A percentile compares a stretch with the other conserved stretches of the same genome.
Conservation (phyloP, 2,888 invertebrate genomes). For the Dioctria linearis region DNA sequence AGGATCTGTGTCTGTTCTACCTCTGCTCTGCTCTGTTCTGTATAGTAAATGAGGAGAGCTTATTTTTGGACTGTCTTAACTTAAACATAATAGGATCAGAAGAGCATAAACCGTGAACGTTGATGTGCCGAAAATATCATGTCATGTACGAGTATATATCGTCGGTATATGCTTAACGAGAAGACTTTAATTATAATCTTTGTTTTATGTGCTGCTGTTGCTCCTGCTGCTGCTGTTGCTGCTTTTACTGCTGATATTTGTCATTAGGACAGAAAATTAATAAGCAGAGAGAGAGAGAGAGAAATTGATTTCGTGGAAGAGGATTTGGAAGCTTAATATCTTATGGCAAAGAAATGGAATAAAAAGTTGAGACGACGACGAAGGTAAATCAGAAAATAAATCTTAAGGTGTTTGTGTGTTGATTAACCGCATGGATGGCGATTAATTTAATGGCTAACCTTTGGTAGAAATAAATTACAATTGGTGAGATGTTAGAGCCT, state of each 20-base stretch:
- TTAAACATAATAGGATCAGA: constrained; percentile 36
- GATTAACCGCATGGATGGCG: too few relatives aligned
- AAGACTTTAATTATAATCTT: constrained; percentile 30
- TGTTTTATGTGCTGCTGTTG: constrained; percentile 7
- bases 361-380: too few relatives aligned
- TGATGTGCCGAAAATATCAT: constrained; percentile 25
- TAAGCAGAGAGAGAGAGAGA: neutral
- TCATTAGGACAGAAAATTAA: neutral
- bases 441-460: too few relatives aligned
- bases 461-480: too few relatives aligned
- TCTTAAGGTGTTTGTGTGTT: neutral
- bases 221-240: too few relatives aligned
- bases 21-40: neutral
- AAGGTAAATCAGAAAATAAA: neutral
- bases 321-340: neutral
- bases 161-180: constrained; percentile 20
- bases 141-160: neutral
- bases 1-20: neutral
- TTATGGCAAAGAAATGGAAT: neutral
- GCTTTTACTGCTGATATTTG: constrained; percentile 23
- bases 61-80: constrained; percentile 42
- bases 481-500: too few relatives aligned
- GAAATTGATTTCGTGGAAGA: neutral
- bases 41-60: constrained; percentile 12
- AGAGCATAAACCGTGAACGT: neutral